Percentiles rank a stretch among this genome's conserved stretches.
Conservation (phyloP, 2,113 vertebrate genomes). For the Mormyrus iriodes region DNA sequence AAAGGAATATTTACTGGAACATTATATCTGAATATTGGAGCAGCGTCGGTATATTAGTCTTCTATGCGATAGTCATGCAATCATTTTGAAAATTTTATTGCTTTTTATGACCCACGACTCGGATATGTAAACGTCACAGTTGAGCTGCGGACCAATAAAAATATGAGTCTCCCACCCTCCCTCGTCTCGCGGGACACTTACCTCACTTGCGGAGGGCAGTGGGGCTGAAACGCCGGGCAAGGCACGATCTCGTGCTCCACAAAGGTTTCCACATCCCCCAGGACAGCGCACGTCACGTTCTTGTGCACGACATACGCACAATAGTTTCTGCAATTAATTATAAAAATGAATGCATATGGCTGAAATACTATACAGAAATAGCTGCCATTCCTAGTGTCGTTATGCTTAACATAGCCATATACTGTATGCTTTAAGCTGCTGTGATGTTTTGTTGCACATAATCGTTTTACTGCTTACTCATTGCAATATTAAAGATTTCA, state of each 20-base stretch:
- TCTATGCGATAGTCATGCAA: neutral
- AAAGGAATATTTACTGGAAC: neutral
- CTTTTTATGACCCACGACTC: neutral
- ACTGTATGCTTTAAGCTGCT: neutral
- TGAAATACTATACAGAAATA: neutral
- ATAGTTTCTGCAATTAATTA: constrained; percentile 73
- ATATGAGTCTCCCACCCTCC: constrained; percentile 10
- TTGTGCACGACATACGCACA: constrained; percentile 88
- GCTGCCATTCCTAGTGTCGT: neutral
- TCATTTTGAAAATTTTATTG: neutral
- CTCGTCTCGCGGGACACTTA: constrained; percentile 46
- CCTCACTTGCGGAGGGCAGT: constrained; percentile 67
- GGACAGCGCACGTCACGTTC: constrained; percentile 85
- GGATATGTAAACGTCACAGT: neutral
- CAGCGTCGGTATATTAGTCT: neutral
- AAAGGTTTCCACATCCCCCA: constrained; percentile 75
- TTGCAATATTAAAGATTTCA: neutral
- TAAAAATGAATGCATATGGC: neutral
- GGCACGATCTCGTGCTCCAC: constrained; percentile 71
- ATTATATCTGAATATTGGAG: neutral
- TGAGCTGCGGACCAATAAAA: constrained; percentile 30
- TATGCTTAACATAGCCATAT: neutral
- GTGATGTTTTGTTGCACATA: neutral
- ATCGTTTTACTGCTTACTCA: neutral
- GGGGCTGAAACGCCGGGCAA: constrained; percentile 72